A percentile compares a stretch with the other conserved stretches of the same genome.
phyloP scores from a whole-genome alignment of 2,113 vertebrate species.

The Plestiodon gilberti region DNA sequence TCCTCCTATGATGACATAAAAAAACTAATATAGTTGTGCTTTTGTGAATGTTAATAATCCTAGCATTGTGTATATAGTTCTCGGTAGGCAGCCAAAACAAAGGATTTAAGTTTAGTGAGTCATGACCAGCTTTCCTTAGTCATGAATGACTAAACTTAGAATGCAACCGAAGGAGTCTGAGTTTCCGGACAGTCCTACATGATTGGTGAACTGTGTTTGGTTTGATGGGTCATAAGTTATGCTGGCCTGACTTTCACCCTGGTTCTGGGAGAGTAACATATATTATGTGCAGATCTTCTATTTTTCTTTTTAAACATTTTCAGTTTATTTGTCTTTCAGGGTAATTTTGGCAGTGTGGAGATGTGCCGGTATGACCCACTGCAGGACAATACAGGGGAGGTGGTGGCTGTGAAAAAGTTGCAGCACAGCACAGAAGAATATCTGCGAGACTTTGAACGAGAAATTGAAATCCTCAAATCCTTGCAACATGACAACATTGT shows the following conservation, averaged over 20 bases:
- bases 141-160: too few species aligned
- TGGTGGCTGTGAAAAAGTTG: constrained; percentile 97
- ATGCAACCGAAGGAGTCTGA: too few species aligned
- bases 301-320: constrained; percentile 18
- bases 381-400: constrained; percentile 95
- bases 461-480: constrained; percentile 97
- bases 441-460: constrained; percentile 93
- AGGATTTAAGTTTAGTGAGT: not conserved
- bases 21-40: not conserved
- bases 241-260: not conserved
- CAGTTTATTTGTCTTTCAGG: constrained; percentile 72
- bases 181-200: too few species aligned
- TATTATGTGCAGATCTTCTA: fast-evolving
- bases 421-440: constrained; percentile 96
- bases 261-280: not conserved
- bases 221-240: too few species aligned
- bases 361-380: constrained; percentile 96
- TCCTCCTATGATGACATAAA: not conserved
- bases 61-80: not conserved
- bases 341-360: constrained; percentile 98
- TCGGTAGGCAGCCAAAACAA: not conserved
- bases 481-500: constrained; percentile 98
- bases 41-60: not conserved
- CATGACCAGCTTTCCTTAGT: too few species aligned
- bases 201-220: too few species aligned